Base-by-base conservation (phyloP, 2,888 invertebrate genomes). In the Nudaria mundana region DNA sequence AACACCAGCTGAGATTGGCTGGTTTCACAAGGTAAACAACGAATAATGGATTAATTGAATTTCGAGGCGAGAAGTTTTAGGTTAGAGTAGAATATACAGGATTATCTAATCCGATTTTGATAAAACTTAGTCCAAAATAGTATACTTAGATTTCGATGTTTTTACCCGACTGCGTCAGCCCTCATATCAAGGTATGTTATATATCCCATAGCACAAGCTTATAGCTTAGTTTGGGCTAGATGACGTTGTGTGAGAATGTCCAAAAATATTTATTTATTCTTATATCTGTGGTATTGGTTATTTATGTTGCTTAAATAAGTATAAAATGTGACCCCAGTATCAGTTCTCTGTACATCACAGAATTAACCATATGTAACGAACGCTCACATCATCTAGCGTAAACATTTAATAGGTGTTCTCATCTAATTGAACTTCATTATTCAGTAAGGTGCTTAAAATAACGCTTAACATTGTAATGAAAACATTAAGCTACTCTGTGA, bases 381-480 rank as follows among this genome's bases (percentile, higher is more conserved):
- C 8, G 14, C 8, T 8, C 6, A 10, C 29, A n/a, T 16, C 23
- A 37, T 30, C 16, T 16, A 8, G 12, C 3, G 11, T 10, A 2
- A 24, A 10, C 26, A 26, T 37, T 30, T 30, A 33, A 36, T 33
- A 30, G 25, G 6, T n/a, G 12, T 37, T 28, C 14, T 20, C 38
- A 34, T 20, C 13, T 51, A 34, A 12, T 5, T 4, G 30, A 16
- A 11, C 30, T 50, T 48, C 41, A 48, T 51, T 51, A 58, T 57
- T 54, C 59, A 51, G 32, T 36, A 34, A 44, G 20, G 15, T 28
- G 40, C 37, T 44, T 48, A 50, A 54, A 47, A 55, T 52, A 33
- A 40, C 31, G 12, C 31, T 33, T 24, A 40, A 38, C 44, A 34
- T 25, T 16, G 39, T 56, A 54, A 52, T 56, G 49, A 57, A 56